These are phyloP conservation scores for Slavum lentiscoides DNA, from an alignment of 2,888 invertebrate genomes.

Conservation along the genomic window DNA sequence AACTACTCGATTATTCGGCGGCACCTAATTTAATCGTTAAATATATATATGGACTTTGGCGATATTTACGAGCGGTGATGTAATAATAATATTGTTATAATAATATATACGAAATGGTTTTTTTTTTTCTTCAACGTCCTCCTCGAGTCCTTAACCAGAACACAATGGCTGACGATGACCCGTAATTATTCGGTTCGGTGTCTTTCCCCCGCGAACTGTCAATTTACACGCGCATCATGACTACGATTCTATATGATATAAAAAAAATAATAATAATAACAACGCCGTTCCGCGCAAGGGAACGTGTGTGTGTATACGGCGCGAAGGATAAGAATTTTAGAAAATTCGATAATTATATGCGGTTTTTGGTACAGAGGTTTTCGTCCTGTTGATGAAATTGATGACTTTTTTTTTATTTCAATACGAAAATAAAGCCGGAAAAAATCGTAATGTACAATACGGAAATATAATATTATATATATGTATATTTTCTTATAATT, in stretches of 20 bases:
- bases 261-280: background rate
- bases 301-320: background rate
- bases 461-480: no score
- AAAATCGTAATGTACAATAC: no score
- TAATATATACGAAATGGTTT: background rate
- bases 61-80: background rate
- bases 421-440: no score
- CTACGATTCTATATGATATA: conserved; percentile 6
- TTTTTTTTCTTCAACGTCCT: background rate
- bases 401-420: no score
- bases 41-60: background rate
- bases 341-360: conserved; percentile 6
- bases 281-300: background rate
- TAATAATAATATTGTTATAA: background rate
- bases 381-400: no score
- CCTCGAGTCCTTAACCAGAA: conserved; percentile 30
- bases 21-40: no score
- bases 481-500: no score
- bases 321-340: background rate
- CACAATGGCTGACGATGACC: conserved; percentile 50
- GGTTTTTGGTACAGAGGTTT: no score
- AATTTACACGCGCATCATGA: conserved; percentile 47
- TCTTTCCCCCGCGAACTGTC: conserved; percentile 29
- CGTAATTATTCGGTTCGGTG: conserved; percentile 38
- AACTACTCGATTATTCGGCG: no score